Conservation (phyloP, 2,797 vertebrate genomes). For the Takifugu rubripes region DNA sequence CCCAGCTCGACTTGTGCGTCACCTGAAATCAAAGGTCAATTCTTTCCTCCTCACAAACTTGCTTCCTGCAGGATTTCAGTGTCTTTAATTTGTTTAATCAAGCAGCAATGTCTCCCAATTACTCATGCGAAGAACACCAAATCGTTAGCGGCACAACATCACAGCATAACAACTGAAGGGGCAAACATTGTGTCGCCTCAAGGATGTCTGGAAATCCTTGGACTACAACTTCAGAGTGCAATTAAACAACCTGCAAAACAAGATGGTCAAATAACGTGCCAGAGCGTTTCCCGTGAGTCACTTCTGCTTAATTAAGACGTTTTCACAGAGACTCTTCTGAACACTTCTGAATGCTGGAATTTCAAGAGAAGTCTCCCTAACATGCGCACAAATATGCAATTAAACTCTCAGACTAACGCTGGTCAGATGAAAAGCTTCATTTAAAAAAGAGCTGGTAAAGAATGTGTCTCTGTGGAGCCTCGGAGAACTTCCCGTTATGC, state of each 20-base stretch:
- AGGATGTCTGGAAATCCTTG: slow-evolving; percentile 40
- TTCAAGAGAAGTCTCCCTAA: slow-evolving; percentile 1
- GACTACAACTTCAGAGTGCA: slow-evolving; percentile 23
- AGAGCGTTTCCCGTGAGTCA: slow-evolving; percentile 37
- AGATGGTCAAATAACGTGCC: slow-evolving; percentile 25
- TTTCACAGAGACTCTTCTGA: slow-evolving; percentile 37
- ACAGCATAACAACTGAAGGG: slow-evolving; percentile 8
- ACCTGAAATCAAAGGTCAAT: slow-evolving; percentile 12
- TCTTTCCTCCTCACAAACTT: slow-evolving; percentile 20
- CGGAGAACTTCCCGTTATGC: slow-evolving; percentile 33
- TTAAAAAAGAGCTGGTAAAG: slow-evolving; percentile 33
- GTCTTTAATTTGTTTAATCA: slow-evolving; percentile 19
- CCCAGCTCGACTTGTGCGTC: slow-evolving; percentile 1
- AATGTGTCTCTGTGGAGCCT: slow-evolving; percentile 35
- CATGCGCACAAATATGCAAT: slow-evolving; percentile 30
- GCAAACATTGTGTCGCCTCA: slow-evolving; percentile 22
- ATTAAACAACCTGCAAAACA: slow-evolving; percentile 43
- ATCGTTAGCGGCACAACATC: neutral
- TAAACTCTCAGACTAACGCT: slow-evolving; percentile 46
- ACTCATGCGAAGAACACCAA: neutral
- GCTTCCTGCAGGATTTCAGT: slow-evolving; percentile 5
- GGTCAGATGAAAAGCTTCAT: slow-evolving; percentile 39
- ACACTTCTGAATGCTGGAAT: slow-evolving; percentile 18
- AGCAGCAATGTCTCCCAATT: slow-evolving; percentile 9
- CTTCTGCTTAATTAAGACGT: slow-evolving; percentile 57